A percentile compares a stretch with the other conserved stretches of the same genome.
These are phyloP conservation scores for Philaethria dido DNA, from an alignment of 2,888 invertebrate genomes.

Conservation along the genomic window DNA sequence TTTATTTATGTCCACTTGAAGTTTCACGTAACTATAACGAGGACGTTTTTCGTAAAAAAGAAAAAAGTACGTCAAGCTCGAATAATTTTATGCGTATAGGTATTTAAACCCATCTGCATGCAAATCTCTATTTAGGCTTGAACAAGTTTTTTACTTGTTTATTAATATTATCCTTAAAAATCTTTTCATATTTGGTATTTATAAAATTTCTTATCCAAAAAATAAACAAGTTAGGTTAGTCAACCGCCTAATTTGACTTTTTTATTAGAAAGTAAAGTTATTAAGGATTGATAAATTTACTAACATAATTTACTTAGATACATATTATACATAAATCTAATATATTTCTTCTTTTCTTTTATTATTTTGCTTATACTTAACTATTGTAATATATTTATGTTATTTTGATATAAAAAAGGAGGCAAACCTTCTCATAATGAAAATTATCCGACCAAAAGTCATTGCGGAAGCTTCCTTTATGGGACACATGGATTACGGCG, in stretches of 20 bases:
- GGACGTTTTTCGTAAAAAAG: constrained; percentile 65
- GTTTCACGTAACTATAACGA: constrained; percentile 71
- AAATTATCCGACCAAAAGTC: constrained; percentile 34
- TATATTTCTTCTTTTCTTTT: not conserved
- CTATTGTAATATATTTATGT: constrained; percentile 15
- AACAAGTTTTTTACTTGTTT: constrained; percentile 17
- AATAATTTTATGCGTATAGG: constrained; percentile 35
- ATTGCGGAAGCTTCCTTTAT: constrained; percentile 33
- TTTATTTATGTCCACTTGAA: constrained; percentile 83
- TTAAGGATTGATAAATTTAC: not conserved
- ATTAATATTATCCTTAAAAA: not conserved
- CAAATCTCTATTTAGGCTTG: constrained; percentile 29
- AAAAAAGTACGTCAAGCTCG: constrained; percentile 38
- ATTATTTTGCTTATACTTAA: constrained; percentile 4
- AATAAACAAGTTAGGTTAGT: not conserved
- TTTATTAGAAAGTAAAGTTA: too few relatives aligned
- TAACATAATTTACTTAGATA: not conserved
- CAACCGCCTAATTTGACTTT: too few relatives aligned
- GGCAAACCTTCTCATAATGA: constrained; percentile 33
- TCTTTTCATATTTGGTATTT: not conserved
- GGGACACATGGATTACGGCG: constrained; percentile 3
- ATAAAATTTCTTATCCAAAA: not conserved
- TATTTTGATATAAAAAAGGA: constrained; percentile 24
- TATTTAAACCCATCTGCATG: constrained; percentile 40
- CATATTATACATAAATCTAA: not conserved